Evolutionary conservation across 2,113 vertebrate genomes (phyloP), one percentile per base, ranked within the genome.

Genomic region (Jacana jacana): DNA sequence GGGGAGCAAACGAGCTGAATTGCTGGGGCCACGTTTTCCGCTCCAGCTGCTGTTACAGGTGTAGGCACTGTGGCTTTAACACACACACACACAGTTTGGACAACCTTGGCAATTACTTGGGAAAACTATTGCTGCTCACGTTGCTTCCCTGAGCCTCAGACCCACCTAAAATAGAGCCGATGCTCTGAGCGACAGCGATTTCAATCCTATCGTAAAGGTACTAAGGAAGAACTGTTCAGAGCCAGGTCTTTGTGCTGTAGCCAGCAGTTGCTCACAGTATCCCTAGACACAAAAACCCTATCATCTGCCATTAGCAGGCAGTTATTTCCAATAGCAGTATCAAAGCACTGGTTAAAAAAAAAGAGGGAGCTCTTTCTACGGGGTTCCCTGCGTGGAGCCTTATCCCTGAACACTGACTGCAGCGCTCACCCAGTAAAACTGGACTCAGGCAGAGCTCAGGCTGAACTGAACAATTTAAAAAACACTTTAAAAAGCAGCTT

Each of bases 191-290:
- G 60, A 61, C 3, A 55, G 68, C 51, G 37, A 27, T 72, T 88
- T 75, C 88, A 48, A 6, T 81, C 11, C 2, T 12, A 42, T 71
- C 86, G 90, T 82, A 54, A 24, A 90, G 76, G 73, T 42, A 51
- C 4, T 33, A 77, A 30, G 49, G 78, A 95, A 92, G 93, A 90
- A 75, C 76, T 54, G 70, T 55, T 87, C 37, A 54, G 46, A 37
- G 75, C 37, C 90, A 86, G 54, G 12, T 70, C 66, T 13, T 91
- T 95, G 94, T 96, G 94, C 95, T 97, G n/a, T 92, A 87, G 60
- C 77, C 69, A 96, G 92, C 86, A 64, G 72, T 86, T 95, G 75
- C 57, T 88, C 86, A 55, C 20, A 46, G 7, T 44, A 66, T 28
- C 81, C 89, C n/a, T 64, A 91, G 89, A 72, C 93, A 93, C 69